Evolutionary conservation across 2,113 vertebrate species (phyloP), one percentile per base, ranked within the genome.

Genomic region (Poecile atricapillus): DNA sequence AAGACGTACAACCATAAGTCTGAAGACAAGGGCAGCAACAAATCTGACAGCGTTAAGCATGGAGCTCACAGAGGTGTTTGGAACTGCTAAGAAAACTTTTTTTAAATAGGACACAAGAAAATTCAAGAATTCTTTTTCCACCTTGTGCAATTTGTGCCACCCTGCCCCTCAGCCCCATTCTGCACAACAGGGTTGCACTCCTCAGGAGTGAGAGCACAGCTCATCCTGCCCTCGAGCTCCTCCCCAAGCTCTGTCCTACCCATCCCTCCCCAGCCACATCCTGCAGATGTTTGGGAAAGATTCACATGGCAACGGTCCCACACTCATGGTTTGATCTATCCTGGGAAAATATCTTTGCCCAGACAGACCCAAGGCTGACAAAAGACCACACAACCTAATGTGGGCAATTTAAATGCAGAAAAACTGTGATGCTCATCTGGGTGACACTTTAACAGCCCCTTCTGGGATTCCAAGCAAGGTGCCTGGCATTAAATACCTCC

Each of bases 61-160:
- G 3, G 44, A 64, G 37, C 44, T 87, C 67, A 65, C 31, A 2
- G 11, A 58, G 79, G 50, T 18, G 53, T 76, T 4, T 28, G 15
- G 7, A 87, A 55, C 53, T 43, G 49, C 20, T 11, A 62, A 17
- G 59, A 62, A 52, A 85, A 49, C 12, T 39, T 71, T 9, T 13
- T 50, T 53, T 35, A 59, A 68, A 28, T 9, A 55, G 68, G 35
- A 67, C 20, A 65, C 47, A 7, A 0, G 13, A 83, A 74, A 3
- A 0, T 11, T 31, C 19, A 53, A 53, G n/a, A 37, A n/a, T 25
- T 16, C 10, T 41, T 64, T 13, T 19, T 2, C 16, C 55, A 18
- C 41, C 7, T 13, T 0, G 0, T 3, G 44, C 6, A 53, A 44
- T 18, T 37, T 19, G 33, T 37, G 52, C 13, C 69, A 52, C 9